phyloP scores from a whole-genome alignment of 2,888 invertebrate genomes.

The Ornithoptera alexandrae region DNA sequence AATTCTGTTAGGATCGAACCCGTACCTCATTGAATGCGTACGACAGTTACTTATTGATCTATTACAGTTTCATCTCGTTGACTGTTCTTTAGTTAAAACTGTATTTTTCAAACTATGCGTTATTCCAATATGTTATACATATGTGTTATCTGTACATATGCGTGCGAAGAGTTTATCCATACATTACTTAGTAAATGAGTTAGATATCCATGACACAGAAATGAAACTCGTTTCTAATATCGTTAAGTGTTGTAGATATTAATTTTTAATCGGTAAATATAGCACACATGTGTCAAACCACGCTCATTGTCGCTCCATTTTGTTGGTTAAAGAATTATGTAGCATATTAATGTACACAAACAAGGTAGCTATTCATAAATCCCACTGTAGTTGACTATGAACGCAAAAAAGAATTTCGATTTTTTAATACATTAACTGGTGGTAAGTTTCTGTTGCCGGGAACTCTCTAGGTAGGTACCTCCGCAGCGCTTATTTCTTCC shows the following conservation, averaged over 20 bases:
- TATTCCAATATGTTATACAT: not conserved
- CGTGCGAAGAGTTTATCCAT: constrained; percentile 3
- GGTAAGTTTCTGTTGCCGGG: too few species aligned
- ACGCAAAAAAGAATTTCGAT: too few species aligned
- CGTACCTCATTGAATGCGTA: too few species aligned
- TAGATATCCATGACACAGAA: constrained; percentile 71
- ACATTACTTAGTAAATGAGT: constrained; percentile 47
- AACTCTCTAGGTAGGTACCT: too few species aligned
- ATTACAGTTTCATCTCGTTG: too few species aligned
- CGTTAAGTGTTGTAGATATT: constrained; percentile 39
- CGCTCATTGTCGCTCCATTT: not conserved
- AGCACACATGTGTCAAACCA: constrained; percentile 52
- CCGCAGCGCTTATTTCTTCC: too few species aligned
- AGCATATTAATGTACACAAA: not conserved
- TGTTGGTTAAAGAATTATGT: not conserved
- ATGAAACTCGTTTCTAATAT: constrained; percentile 59
- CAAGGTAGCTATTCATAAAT: not conserved
- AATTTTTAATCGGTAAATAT: constrained; percentile 36
- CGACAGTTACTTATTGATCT: too few species aligned
- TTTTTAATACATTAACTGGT: too few species aligned
- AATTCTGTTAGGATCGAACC: too few species aligned
- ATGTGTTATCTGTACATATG: not conserved
- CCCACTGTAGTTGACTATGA: not conserved
- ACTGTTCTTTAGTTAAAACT: too few species aligned
- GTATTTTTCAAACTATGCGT: too few species aligned